phyloP scores from a whole-genome alignment of 2,888 invertebrate genomes.

The Pterobdella sp. region DNA sequence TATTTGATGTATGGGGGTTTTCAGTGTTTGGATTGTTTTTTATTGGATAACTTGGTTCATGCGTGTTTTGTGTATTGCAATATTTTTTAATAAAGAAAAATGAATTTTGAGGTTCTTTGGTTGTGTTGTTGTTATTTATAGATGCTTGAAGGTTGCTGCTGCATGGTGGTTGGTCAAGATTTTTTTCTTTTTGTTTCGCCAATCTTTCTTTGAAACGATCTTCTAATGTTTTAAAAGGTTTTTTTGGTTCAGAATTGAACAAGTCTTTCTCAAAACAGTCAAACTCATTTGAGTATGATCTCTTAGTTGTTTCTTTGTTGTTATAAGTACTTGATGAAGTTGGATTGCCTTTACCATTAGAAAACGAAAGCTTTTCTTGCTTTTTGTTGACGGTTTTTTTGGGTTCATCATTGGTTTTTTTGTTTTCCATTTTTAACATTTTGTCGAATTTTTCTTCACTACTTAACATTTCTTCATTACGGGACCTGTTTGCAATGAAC shows the following conservation, averaged over 20 bases:
- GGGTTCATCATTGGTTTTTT: neutral
- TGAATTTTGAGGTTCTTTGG: neutral
- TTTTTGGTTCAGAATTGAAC: conserved; percentile 3
- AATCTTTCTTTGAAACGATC: conserved; percentile 20
- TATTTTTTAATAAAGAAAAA: neutral
- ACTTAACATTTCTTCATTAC: neutral
- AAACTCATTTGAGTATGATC: conserved; percentile 11
- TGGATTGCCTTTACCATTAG: neutral
- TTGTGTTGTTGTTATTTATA: neutral
- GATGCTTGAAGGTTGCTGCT: neutral
- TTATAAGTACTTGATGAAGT: neutral
- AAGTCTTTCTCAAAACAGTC: conserved; percentile 22
- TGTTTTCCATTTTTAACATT: neutral
- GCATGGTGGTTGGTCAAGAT: neutral
- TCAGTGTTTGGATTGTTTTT: too few species aligned
- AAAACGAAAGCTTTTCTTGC: neutral
- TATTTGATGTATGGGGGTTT: too few species aligned
- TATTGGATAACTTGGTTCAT: neutral
- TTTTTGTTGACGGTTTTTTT: neutral
- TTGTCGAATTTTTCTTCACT: conserved; percentile 26
- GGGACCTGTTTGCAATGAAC: neutral
- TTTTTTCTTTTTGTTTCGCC: neutral
- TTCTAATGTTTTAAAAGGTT: conserved; percentile 23
- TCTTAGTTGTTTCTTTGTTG: neutral
- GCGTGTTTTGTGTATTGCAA: neutral